Evolutionary conservation across 2,888 invertebrate species (phyloP).

Genomic region (Drosophila maculinotata): DNA sequence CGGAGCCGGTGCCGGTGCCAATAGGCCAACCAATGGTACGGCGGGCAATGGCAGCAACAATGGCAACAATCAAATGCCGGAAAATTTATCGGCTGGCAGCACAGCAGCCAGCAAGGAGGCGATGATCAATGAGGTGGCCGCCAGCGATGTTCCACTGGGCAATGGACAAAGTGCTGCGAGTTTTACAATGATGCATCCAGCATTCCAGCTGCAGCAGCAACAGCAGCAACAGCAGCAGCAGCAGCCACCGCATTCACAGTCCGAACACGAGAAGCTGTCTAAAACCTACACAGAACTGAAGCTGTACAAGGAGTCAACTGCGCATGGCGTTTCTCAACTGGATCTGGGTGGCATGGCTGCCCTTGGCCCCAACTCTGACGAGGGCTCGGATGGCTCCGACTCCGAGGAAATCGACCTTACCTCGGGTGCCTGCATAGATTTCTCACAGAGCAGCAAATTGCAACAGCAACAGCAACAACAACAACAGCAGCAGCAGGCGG

Average conservation of each 20-base stretch:
- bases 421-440: conserved; percentile 85
- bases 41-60: conserved; percentile 44
- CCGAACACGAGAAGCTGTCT: conserved; percentile 63
- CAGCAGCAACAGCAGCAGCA: conserved; percentile 75
- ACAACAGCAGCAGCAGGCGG: conserved; percentile 36
- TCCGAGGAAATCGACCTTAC: conserved; percentile 85
- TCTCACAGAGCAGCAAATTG: conserved; percentile 83
- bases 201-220: conserved; percentile 81
- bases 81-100: conserved; percentile 78
- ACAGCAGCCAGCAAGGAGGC: conserved; percentile 54
- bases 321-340: conserved; percentile 57
- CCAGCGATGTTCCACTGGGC: conserved; percentile 33
- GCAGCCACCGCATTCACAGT: conserved; percentile 40
- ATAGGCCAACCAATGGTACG: conserved; percentile 39
- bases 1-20: conserved; percentile 83
- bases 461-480: conserved; percentile 50
- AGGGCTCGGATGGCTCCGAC: conserved; percentile 84
- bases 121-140: conserved; percentile 41
- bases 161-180: conserved; percentile 55
- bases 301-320: conserved; percentile 82
- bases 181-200: conserved; percentile 85
- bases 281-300: conserved; percentile 85
- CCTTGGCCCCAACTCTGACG: conserved; percentile 79
- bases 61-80: conserved; percentile 72
- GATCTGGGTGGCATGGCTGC: conserved; percentile 72